Evolutionary conservation across 2,113 vertebrate species (phyloP).

Genomic region (Gopherus evgoodei): DNA sequence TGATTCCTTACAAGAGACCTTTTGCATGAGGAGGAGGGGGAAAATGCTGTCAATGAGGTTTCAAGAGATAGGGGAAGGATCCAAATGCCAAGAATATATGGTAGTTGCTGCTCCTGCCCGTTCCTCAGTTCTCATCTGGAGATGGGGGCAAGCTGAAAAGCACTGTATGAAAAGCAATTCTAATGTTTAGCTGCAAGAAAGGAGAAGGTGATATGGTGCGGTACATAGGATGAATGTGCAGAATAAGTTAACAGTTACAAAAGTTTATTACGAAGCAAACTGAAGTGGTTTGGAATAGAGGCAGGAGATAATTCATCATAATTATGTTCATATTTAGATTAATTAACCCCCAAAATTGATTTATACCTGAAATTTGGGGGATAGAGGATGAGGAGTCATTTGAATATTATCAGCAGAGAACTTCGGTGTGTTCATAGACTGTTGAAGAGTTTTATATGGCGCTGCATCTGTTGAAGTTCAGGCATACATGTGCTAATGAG

Average conservation of each 20-base stretch:
- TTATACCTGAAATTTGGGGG: background rate
- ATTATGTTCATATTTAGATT: background rate
- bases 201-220: rapidly evolving
- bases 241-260: background rate
- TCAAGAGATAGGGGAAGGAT: background rate
- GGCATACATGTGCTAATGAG: background rate
- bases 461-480: background rate
- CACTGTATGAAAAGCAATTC: background rate
- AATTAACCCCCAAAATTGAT: background rate
- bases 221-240: background rate
- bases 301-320: background rate
- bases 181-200: background rate
- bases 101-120: background rate
- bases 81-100: background rate
- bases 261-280: background rate
- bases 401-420: background rate
- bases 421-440: background rate
- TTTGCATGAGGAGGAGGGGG: background rate
- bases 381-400: background rate
- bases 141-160: background rate
- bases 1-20: no score
- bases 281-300: background rate
- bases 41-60: background rate
- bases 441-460: background rate
- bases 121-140: rapidly evolving